Percentiles rank a stretch among this genome's conserved stretches.
These are phyloP conservation scores for Sciurus carolinensis DNA, from an alignment of 2,797 vertebrate genomes.

Conservation along the genomic window DNA sequence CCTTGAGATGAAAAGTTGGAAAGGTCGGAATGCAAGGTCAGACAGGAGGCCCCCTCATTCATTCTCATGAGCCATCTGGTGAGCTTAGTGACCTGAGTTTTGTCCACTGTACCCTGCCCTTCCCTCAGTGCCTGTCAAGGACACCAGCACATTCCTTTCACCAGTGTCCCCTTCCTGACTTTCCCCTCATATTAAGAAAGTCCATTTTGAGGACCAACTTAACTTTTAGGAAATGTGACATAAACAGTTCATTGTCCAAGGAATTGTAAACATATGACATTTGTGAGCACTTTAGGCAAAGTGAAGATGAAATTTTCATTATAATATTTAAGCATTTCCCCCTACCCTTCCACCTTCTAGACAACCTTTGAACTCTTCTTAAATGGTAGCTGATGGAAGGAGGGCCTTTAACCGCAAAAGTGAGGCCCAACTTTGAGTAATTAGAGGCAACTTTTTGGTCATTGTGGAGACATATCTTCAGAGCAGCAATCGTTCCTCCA, in stretches of 20 bases:
- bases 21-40: background rate
- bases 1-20: background rate
- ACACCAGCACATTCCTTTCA: background rate
- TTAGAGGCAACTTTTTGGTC: background rate
- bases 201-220: background rate
- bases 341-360: background rate
- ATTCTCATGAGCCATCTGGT: background rate
- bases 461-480: background rate
- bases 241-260: constrained; percentile 70
- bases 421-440: background rate
- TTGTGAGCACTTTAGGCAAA: background rate
- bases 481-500: background rate
- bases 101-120: background rate
- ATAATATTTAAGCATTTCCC: background rate
- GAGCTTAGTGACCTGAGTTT: background rate
- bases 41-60: background rate
- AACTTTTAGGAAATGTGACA: constrained; percentile 27
- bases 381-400: background rate
- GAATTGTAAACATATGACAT: constrained; percentile 47
- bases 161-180: rapidly evolving
- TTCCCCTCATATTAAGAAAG: background rate
- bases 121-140: background rate
- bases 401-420: background rate
- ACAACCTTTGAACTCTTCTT: background rate
- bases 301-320: background rate